Evolutionary conservation across 2,113 vertebrate genomes (phyloP), one percentile per base, ranked within the genome.

Genomic region (Aegotheles bennettii): DNA sequence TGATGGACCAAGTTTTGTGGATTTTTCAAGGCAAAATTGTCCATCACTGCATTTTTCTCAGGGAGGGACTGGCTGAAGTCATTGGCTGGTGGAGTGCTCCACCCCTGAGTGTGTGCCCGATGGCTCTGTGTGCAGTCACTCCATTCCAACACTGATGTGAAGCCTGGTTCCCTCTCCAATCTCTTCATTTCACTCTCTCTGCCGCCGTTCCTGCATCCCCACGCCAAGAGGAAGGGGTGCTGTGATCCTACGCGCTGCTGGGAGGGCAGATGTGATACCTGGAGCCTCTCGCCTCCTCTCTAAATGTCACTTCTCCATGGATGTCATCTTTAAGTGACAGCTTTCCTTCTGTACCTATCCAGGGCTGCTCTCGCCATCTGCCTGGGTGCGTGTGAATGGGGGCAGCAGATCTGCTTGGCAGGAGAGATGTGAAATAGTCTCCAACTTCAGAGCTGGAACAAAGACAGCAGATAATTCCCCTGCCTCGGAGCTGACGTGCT

Each of bases 261-360:
- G 12, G 71, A 82, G 87, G 86, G 86, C 84, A 95, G 89, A 53
- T 76, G 88, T 47, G 33, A 33, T 76, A 90, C 90, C 95, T 90
- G 88, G 65, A 81, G 21, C 28, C 1, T 0, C 64, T 87, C 51
- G 24, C 85, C 67, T 73, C 53, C 68, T 73, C 60, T 75, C 76
- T n/a, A 91, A 93, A 93, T 92, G 93, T 87, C 80, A 47, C 80
- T 89, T 93, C 45, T 50, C 33, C 59, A 74, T 71, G 77, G 33
- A 13, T 67, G 51, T 74, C 23, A 17, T 85, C 82, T 95, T 56
- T 28, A 51, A 57, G 16, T 87, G 83, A 65, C 86, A 68, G 64
- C 42, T 90, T 75, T 54, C 80, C 76, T 77, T 17, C 68, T 69
- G 31, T 69, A 11, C 7, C 13, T 79, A 6, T 60, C 92, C 10